Evolutionary conservation across 2,888 invertebrate species (phyloP), one percentile per base, ranked within the genome.

Genomic region (Agriopis leucophaearia): DNA sequence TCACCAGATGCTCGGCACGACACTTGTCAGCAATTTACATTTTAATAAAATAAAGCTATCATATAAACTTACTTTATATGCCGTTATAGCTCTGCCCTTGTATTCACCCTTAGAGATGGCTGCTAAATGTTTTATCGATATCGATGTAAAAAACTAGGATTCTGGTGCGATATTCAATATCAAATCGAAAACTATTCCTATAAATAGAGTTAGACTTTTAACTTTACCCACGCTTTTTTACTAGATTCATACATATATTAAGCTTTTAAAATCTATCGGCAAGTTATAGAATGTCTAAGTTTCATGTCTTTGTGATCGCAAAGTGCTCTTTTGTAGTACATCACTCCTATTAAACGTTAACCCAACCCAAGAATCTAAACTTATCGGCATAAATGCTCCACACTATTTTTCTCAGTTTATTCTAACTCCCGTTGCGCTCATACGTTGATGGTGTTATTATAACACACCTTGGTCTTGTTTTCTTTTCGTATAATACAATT

Each of bases 21-120:
- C 81, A 82, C 81, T 79, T 81, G 85, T 83, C 84, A 81, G 79
- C 81, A 77, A 86, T 86, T 87, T 85, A 84, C 85, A 87, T 87
- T 85, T 85, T 82, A 85, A 86, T 86, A 81, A 78, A 82, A 82
- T 82, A 80, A 82, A 82, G 80, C 74, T 78, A 78, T 82, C 79
- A 76, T 82, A 79, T 77, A 78, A 78, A 80, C 69, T 74, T 74
- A 72, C 73, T 79, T 76, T 77, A 78, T 79, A 74, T 77, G 74
- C 79, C 82, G 83, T 82, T 82, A 82, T 77, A 64, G 71, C 66
- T 71, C 66, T 69, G 69, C 68, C 69, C 59, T 64, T 64, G 66
- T 57, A 62, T 55, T 66, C 61, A 50, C 70, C 67, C 65, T 66
- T 70, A 69, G 64, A 58, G 67, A 67, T 71, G 18, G 44, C 63